phyloP scores from a whole-genome alignment of 2,113 vertebrate genomes.

The Telmatochromis bifrenatus region DNA sequence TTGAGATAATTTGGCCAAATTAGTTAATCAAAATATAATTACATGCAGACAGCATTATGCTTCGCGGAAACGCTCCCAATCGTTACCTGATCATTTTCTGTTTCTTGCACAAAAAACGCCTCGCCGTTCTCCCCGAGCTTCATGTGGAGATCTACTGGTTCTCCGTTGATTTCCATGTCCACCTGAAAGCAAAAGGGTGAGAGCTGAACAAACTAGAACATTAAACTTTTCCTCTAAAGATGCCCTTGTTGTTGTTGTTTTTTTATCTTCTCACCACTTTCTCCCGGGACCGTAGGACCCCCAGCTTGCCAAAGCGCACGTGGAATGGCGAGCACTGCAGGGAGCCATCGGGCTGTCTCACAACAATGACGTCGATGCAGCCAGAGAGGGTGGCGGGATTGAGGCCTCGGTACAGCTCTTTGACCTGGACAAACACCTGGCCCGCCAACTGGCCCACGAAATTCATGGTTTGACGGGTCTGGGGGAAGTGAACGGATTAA shows the following conservation, averaged over 20 bases:
- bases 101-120: conserved; percentile 92
- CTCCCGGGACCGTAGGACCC: conserved; percentile 89
- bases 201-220: not conserved
- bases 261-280: conserved; percentile 78
- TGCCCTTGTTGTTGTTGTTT: not conserved
- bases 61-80: not conserved
- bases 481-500: not conserved
- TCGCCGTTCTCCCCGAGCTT: conserved; percentile 95
- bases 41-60: rapidly evolving
- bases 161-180: conserved; percentile 86
- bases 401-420: conserved; percentile 92
- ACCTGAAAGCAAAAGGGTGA: conserved; percentile 56
- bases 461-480: conserved; percentile 89
- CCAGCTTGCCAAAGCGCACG: conserved; percentile 95
- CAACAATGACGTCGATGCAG: conserved; percentile 92
- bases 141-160: conserved; percentile 89
- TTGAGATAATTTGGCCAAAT: not conserved
- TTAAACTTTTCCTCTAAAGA: not conserved
- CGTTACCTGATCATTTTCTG: conserved; percentile 79
- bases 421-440: conserved; percentile 96
- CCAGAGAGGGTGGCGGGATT: conserved; percentile 92
- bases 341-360: conserved; percentile 85
- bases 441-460: conserved; percentile 95
- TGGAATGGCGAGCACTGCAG: conserved; percentile 97
- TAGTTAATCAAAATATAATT: not conserved